phyloP scores from a whole-genome alignment of 2,888 invertebrate species.

The Spodoptera picta region DNA sequence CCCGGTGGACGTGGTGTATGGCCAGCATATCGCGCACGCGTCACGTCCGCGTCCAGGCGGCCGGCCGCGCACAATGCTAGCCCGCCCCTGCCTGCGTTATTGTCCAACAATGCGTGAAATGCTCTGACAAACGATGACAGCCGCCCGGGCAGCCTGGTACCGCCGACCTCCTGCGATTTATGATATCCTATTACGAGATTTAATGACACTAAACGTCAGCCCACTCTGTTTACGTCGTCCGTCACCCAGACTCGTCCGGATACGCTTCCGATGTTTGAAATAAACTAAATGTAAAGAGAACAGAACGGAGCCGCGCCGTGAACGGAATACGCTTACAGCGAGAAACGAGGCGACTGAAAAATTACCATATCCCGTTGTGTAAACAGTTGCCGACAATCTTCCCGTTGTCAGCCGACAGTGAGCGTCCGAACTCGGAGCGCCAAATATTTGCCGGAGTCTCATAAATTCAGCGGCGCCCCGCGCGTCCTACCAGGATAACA shows the following conservation, averaged over 20 bases:
- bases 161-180: constrained; percentile 87
- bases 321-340: constrained; percentile 74
- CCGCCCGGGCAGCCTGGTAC: constrained; percentile 79
- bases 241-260: constrained; percentile 68
- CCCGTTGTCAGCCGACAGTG: constrained; percentile 82
- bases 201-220: constrained; percentile 86
- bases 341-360: constrained; percentile 74
- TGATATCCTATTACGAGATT: constrained; percentile 88
- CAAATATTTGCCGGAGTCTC: constrained; percentile 87
- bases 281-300: constrained; percentile 66
- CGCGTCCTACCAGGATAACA: constrained; percentile 86
- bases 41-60: constrained; percentile 72
- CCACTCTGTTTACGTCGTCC: constrained; percentile 75
- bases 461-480: constrained; percentile 85
- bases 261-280: constrained; percentile 68
- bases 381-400: constrained; percentile 86
- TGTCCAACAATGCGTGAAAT: constrained; percentile 89
- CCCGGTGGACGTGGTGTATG: constrained; percentile 43
- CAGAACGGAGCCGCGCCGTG: constrained; percentile 67
- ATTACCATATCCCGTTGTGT: constrained; percentile 84
- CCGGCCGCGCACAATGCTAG: constrained; percentile 74
- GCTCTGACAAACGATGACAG: constrained; percentile 89
- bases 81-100: constrained; percentile 82
- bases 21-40: constrained; percentile 62
- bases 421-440: constrained; percentile 84